Conservation (phyloP, 2,888 invertebrate species). For the Lasiommata megera region DNA sequence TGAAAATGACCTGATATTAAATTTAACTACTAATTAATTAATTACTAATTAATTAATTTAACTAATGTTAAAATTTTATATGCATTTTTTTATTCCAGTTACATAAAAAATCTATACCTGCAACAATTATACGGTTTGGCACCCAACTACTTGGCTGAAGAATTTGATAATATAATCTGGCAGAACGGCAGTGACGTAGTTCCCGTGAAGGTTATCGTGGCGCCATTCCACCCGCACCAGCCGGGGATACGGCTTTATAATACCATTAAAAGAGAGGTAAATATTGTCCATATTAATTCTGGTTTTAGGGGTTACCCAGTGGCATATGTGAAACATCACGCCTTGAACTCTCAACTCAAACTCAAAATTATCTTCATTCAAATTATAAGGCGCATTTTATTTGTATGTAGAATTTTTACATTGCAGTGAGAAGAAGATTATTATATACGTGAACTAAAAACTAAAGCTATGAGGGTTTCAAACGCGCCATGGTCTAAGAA, state of each 20-base stretch:
- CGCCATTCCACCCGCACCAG: constrained; percentile 83
- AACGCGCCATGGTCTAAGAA: no score
- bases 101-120: constrained; percentile 90
- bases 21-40: no score
- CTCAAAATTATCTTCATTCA: no score
- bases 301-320: not conserved
- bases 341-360: no score
- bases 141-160: constrained; percentile 90
- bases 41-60: no score
- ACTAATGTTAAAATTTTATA: not conserved
- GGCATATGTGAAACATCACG: no score
- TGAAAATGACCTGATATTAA: no score
- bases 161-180: constrained; percentile 83
- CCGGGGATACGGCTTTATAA: constrained; percentile 86
- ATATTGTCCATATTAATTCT: constrained; percentile 1
- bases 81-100: constrained; percentile 54
- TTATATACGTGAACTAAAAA: no score
- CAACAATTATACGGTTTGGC: constrained; percentile 89
- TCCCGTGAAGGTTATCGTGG: constrained; percentile 81
- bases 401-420: no score
- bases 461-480: no score
- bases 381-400: no score
- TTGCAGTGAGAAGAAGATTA: no score
- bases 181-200: constrained; percentile 86
- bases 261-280: constrained; percentile 83